A percentile compares a stretch with the other conserved stretches of the same genome.
Conservation (phyloP, 2,113 vertebrate species). For the Psittacara wagleri region DNA sequence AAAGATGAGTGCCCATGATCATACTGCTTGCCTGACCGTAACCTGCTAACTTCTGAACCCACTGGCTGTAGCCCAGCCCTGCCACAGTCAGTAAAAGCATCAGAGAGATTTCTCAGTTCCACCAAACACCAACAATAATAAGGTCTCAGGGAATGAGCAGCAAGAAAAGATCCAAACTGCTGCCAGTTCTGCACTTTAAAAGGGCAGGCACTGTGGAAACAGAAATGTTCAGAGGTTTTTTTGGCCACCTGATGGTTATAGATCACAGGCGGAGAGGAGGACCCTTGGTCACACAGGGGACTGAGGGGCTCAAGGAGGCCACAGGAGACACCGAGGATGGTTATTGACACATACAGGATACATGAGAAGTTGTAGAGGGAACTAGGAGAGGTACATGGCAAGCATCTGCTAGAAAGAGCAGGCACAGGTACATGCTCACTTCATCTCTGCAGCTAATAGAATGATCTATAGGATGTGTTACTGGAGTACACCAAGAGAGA, state of each 20-base stretch:
- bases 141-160: neutral
- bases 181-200: neutral
- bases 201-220: neutral
- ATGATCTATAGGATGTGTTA: fast-evolving
- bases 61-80: neutral
- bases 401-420: neutral
- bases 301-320: neutral
- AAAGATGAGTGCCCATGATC: neutral
- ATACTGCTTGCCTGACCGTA: fast-evolving
- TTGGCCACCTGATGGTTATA: neutral
- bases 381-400: fast-evolving
- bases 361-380: neutral
- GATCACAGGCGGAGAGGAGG: neutral
- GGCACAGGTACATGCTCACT: neutral
- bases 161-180: neutral
- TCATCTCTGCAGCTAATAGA: neutral
- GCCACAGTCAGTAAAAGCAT: fast-evolving
- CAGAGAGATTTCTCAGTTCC: neutral
- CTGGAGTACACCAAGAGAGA: no score
- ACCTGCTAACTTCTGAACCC: neutral
- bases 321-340: neutral
- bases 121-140: neutral
- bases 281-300: no score
- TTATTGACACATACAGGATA: fast-evolving
- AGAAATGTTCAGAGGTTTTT: neutral